Evolutionary conservation across 2,113 vertebrate genomes (phyloP), one percentile per base, ranked within the genome.

Genomic region (Laterallus jamaicensis): DNA sequence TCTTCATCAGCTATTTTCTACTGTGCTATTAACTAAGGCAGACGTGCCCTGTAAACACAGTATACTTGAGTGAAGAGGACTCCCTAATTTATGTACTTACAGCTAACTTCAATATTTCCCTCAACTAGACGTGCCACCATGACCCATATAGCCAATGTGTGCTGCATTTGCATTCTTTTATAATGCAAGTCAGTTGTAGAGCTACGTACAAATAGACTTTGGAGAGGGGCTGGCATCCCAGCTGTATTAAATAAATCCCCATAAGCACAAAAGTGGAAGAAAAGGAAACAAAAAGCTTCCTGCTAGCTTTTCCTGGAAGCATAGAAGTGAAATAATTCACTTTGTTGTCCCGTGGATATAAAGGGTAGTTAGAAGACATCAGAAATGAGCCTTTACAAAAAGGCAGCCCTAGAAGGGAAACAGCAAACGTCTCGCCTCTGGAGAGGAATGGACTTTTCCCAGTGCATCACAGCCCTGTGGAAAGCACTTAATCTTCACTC

Each of bases 91-190:
- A 60, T 71, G 24, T 58, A 20, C 59, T 81, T 84, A 28, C 3
- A 87, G 49, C 73, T 37, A 95, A 83, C 56, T 88, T 82, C 81
- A 96, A 29, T 88, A 78, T 95, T 94, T 88, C 44, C 77, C 90
- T 12, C 21, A 92, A 91, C 32, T 84, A 91, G 74, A 62, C 0
- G 6, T 86, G 66, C 74, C 83, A 79, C 66, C 24, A 13, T 92
- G 92, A 88, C 79, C 93, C 77, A 55, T 4, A 55, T 35, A 95
- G 87, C 58, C 86, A 92, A 68, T 75, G 47, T 88, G 92, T 60
- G 60, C 84, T 92, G 79, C 81, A 94, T 95, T 97, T 95, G 64
- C 95, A 94, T 97, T 97, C 95, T 96, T 96, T 96, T 94, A 80
- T 97, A 96, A 95, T 96, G 79, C 94, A 95, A 95, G 84, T 73